A percentile compares a stretch with the other conserved stretches of the same genome.
Evolutionary conservation across 2,888 invertebrate species (phyloP).

Genomic region (Dynastes maya): DNA sequence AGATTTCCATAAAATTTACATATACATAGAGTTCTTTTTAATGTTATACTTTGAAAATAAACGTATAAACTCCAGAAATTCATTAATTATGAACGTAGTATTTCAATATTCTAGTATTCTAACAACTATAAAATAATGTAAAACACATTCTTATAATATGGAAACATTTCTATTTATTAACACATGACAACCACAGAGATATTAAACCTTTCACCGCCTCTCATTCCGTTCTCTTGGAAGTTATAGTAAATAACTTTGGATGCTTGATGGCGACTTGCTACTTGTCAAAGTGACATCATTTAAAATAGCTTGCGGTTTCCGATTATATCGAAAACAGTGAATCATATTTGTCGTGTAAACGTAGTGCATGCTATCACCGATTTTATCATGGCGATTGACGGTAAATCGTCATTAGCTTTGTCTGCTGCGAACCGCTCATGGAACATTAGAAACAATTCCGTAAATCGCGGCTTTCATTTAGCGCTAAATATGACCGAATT

Average conservation of each 20-base stretch:
- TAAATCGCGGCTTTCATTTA: conserved; percentile 27
- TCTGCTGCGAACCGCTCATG: no score
- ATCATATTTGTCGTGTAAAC: background rate
- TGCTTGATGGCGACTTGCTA: background rate
- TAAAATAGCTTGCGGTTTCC: conserved; percentile 10
- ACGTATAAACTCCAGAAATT: no score
- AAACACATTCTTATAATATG: background rate
- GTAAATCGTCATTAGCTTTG: no score
- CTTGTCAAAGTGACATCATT: background rate
- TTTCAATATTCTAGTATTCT: no score
- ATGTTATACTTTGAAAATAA: no score
- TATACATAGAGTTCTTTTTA: no score
- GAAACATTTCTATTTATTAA: conserved; percentile 9
- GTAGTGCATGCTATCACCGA: background rate
- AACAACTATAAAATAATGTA: no score
- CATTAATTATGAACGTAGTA: no score
- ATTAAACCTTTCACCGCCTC: background rate
- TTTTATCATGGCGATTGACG: background rate
- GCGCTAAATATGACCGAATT: conserved; percentile 12
- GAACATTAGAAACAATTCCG: conserved; percentile 3
- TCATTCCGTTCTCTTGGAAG: no score
- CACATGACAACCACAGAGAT: background rate
- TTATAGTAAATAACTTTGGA: background rate
- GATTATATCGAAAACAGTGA: conserved; percentile 2
- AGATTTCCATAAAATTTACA: no score